Evolutionary conservation across 2,113 vertebrate species (phyloP), one percentile per base, ranked within the genome.

Genomic region (Anser cygnoides): DNA sequence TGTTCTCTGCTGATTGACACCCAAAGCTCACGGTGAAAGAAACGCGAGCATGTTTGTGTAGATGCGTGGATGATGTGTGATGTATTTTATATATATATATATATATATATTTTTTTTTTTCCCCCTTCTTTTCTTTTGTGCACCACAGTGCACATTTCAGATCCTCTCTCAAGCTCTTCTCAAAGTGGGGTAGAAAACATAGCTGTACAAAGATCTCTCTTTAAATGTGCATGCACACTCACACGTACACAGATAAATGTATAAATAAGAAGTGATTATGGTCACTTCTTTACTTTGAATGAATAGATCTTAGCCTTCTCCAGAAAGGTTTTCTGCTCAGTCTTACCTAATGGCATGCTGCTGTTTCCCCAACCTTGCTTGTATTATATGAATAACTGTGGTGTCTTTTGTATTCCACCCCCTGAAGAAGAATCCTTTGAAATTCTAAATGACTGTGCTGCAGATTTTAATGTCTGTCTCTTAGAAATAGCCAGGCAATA

Each of bases 341-440:
- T 92, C 97, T 93, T 93, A 94, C 75, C 92, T 97, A 97, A 97
- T 96, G 89, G 97, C 90, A 87, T 82, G 78, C 93, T 87, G 97
- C 97, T 97, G 87, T 95, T 97, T 96, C 95, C 95, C 89, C 91
- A 92, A 52, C 96, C 94, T 96, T 96, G 62, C 96, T 84, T 73
- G 94, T 90, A 97, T 97, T 98, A 90, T 97, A 94, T 96, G 96
- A 96, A 89, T 95, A 96, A 89, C 88, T 41, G 68, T 97, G 94
- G 84, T 93, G 93, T 92, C 97, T 98, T 98, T 97, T 97, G 96
- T 97, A 94, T 97, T 97, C 97, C 97, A 97, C 95, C 95, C 96
- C 96, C 96, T 97, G 95, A 98, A 97, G 97, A 98, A 97, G 96
- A 97, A 98, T 93, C 91, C 96, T 98, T 97, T 98, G 97, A 98